Percentiles rank a stretch among this genome's conserved stretches.
Evolutionary conservation across 2,113 vertebrate genomes (phyloP).

Genomic region (Corydoras maculifer): DNA sequence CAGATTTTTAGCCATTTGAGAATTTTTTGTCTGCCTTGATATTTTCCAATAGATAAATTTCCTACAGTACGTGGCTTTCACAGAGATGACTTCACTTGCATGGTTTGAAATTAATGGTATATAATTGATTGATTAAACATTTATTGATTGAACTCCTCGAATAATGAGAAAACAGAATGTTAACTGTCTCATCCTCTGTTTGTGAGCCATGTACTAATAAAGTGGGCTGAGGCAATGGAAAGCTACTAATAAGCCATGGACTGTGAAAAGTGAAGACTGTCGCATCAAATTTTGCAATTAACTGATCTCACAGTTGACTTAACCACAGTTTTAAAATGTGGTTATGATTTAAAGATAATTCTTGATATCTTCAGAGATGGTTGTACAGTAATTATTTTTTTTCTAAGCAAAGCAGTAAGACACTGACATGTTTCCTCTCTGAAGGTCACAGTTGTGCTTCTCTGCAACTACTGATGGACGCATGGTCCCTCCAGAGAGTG

Average conservation of each 20-base stretch:
- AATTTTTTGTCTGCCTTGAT: slow-evolving; percentile 61
- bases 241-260: slow-evolving; percentile 10
- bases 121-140: slow-evolving; percentile 71
- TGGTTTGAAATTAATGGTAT: slow-evolving; percentile 64
- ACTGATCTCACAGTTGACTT: background rate
- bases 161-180: slow-evolving; percentile 54
- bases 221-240: slow-evolving; percentile 12
- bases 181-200: slow-evolving; percentile 47
- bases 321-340: background rate
- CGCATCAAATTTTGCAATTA: slow-evolving; percentile 4
- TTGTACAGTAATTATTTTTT: slow-evolving; percentile 18
- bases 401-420: slow-evolving; percentile 41
- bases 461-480: slow-evolving; percentile 81
- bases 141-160: slow-evolving; percentile 64
- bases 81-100: slow-evolving; percentile 57
- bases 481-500: slow-evolving; percentile 86
- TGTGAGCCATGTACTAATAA: slow-evolving; percentile 10
- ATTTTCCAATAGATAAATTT: slow-evolving; percentile 68
- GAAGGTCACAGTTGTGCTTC: slow-evolving; percentile 67
- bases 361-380: slow-evolving; percentile 3
- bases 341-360: background rate
- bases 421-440: slow-evolving; percentile 60
- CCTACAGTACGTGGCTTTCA: slow-evolving; percentile 56
- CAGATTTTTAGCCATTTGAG: slow-evolving; percentile 53
- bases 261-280: background rate